Evolutionary conservation across 2,888 invertebrate genomes (phyloP), one percentile per base, ranked within the genome.

Genomic region (Drosophila subsilvestris): DNA sequence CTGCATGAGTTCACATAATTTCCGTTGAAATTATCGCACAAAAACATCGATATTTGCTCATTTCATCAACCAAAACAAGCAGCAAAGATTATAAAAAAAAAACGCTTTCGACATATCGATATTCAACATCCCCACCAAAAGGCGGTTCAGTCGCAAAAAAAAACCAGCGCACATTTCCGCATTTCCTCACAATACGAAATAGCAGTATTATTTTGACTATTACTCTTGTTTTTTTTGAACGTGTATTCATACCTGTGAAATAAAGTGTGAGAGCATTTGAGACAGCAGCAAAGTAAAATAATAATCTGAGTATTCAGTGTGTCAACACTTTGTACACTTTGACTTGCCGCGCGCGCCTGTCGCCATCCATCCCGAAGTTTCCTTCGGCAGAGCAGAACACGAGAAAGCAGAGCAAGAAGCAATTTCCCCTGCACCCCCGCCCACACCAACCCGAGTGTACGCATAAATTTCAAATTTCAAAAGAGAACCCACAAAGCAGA

Each of bases 141-240:
- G n/a, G 37, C 37, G 43, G 44, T 17, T 61, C 68, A 79, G 79
- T 81, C 79, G 81, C 83, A 80, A 80, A 80, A 78, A 80, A 74
- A 62, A 58, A 57, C 69, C 78, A 79, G 53, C 78, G 79, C 50
- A 49, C 25, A 47, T 42, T 57, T 54, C 10, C 17, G 51, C 9
- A 48, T 63, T 74, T 67, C 63, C 55, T 43, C 49, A 32, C 74
- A 76, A 72, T 65, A 76, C 74, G 80, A 72, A 59, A 71, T 63
- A 66, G 51, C 84, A 80, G 80, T 84, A 84, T 80, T 79, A 75
- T 78, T 80, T 63, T 75, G 62, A 53, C 54, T 27, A 42, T 53
- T 14, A 47, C 27, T 63, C 42, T 43, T 56, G 56, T 65, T 45
- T 25, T 56, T 49, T 29, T 67, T 50, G 29, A 20, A 49, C 43